These are phyloP conservation scores for Apodemia zela DNA, from an alignment of 2,888 invertebrate genomes.

Conservation along the genomic window DNA sequence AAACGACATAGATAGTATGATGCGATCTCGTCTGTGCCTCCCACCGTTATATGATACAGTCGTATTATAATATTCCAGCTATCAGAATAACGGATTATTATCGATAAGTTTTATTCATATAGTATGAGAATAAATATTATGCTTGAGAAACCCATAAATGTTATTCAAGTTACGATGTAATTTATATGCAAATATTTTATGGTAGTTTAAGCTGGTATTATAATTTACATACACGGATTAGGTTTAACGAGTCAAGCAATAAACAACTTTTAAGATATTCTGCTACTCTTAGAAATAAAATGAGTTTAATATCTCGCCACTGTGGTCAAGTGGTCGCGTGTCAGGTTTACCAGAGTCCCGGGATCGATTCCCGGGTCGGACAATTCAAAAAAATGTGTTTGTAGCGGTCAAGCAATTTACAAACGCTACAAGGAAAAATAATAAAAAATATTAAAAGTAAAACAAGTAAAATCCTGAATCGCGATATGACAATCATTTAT, in stretches of 20 bases:
- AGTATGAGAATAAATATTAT: conserved; percentile 3
- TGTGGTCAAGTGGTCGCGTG: too few relatives aligned
- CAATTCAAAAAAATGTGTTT: too few relatives aligned
- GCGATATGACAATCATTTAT: too few relatives aligned
- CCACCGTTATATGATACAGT: too few relatives aligned
- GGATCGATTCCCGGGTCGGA: too few relatives aligned
- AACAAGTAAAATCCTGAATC: too few relatives aligned
- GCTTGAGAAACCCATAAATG: conserved; percentile 1
- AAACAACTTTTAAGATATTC: conserved; percentile 6
- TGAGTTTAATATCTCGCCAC: too few relatives aligned
- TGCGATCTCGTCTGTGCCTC: conserved; percentile 37
- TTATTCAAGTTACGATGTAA: conserved; percentile 5
- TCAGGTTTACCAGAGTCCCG: too few relatives aligned
- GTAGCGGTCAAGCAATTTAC: too few relatives aligned
- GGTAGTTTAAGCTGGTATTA: conserved; percentile 10
- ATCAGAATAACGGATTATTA: conserved; percentile 33
- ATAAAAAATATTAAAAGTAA: too few relatives aligned
- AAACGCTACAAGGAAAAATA: too few relatives aligned
- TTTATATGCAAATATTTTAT: conserved; percentile 14
- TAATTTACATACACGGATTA: not conserved
- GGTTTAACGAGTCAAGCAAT: not conserved
- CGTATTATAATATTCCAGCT: too few relatives aligned
- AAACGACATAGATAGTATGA: conserved; percentile 41
- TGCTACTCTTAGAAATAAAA: not conserved
- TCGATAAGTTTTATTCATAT: conserved; percentile 20